phyloP scores from a whole-genome alignment of 2,888 invertebrate genomes.

The Coecobrya sp. region DNA sequence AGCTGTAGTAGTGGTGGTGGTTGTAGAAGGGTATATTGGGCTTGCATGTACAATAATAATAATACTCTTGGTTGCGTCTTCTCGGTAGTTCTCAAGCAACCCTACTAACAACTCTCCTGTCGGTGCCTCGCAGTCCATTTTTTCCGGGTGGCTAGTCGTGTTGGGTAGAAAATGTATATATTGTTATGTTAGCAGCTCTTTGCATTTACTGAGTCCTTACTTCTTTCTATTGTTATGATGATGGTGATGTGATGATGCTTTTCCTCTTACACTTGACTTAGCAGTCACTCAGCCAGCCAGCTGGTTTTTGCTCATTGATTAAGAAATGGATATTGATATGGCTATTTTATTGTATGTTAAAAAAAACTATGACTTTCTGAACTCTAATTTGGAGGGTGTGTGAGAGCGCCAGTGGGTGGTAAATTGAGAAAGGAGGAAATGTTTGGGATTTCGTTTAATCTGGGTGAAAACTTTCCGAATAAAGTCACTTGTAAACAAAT shows the following conservation, averaged over 20 bases:
- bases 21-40: slow-evolving; percentile 44
- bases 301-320: slow-evolving; percentile 77
- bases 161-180: slow-evolving; percentile 56
- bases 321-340: slow-evolving; percentile 80
- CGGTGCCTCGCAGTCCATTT: slow-evolving; percentile 69
- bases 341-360: slow-evolving; percentile 69
- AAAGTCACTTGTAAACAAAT: slow-evolving; percentile 17
- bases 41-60: slow-evolving; percentile 43
- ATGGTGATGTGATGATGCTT: slow-evolving; percentile 53
- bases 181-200: slow-evolving; percentile 1
- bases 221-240: slow-evolving; percentile 57
- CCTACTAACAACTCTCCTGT: slow-evolving; percentile 51
- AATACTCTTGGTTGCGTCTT: slow-evolving; percentile 62
- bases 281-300: slow-evolving; percentile 75
- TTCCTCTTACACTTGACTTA: slow-evolving; percentile 71
- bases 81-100: background rate
- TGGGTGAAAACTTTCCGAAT: slow-evolving; percentile 42
- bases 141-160: slow-evolving; percentile 75
- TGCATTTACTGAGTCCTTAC: background rate
- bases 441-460: slow-evolving; percentile 40
- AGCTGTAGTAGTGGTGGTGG: background rate
- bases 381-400: slow-evolving; percentile 36
- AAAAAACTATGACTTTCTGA: slow-evolving; percentile 42
- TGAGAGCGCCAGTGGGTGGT: slow-evolving; percentile 6
- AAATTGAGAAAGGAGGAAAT: slow-evolving; percentile 6